phyloP scores from a whole-genome alignment of 1,140 invertebrate species.

The Tenebrio molitor region DNA sequence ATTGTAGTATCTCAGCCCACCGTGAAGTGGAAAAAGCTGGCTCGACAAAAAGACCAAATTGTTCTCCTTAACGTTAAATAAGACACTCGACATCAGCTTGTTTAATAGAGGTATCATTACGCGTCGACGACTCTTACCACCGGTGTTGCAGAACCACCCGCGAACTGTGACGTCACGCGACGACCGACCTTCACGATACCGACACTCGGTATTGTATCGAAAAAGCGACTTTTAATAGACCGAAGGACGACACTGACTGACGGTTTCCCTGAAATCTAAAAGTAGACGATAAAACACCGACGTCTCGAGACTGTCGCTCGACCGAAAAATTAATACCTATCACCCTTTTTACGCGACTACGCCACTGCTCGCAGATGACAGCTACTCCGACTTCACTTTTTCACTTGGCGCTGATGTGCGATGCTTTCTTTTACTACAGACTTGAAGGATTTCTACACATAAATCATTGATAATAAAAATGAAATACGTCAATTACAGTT shows the following conservation, averaged over 20 bases:
- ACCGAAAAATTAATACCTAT: too few species aligned
- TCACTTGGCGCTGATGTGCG: background rate
- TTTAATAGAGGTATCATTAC: constrained; percentile 46
- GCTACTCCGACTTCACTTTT: too few species aligned
- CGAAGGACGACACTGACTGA: constrained; percentile 2
- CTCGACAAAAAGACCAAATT: constrained; percentile 51
- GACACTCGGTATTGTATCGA: constrained; percentile 22
- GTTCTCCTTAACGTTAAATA: constrained; percentile 44
- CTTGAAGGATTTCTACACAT: constrained; percentile 1
- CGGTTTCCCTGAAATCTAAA: constrained; percentile 23
- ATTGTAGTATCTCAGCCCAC: constrained; percentile 51
- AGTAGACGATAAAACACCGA: constrained; percentile 14
- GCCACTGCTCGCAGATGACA: too few species aligned
- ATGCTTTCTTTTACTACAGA: background rate
- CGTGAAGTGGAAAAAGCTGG: constrained; percentile 50
- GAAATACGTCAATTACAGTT: constrained; percentile 12
- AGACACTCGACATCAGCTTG: constrained; percentile 36
- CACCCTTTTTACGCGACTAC: too few species aligned
- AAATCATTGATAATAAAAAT: constrained; percentile 19
- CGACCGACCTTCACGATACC: constrained; percentile 3
- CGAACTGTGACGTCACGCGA: constrained; percentile 22
- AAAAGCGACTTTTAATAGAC: constrained; percentile 19
- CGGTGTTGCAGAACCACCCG: constrained; percentile 38
- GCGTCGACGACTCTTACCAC: constrained; percentile 3
- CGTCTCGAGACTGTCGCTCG: too few species aligned